phyloP scores from a whole-genome alignment of 2,888 invertebrate species.

The Cheiracanthium punctorium region DNA sequence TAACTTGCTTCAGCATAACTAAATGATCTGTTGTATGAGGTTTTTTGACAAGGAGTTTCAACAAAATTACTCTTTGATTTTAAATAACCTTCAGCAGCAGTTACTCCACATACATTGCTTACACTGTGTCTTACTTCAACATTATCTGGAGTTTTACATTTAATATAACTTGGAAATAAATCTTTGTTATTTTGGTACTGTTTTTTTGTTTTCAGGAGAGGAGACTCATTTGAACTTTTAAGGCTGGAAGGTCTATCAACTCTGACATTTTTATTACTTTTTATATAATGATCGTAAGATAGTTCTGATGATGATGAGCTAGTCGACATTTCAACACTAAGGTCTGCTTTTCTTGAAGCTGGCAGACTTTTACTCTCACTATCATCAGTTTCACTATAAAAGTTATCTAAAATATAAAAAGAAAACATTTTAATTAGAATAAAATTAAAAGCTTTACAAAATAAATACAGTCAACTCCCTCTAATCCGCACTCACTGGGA shows the following conservation, averaged over 20 bases:
- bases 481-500: too few species aligned
- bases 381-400: conserved; percentile 81
- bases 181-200: conserved; percentile 33
- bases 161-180: background rate
- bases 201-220: conserved; percentile 33
- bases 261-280: conserved; percentile 17
- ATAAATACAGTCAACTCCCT: too few species aligned
- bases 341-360: conserved; percentile 6
- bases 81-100: background rate
- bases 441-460: background rate
- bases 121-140: background rate
- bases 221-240: conserved; percentile 27
- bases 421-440: background rate
- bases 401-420: conserved; percentile 73
- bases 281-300: conserved; percentile 18
- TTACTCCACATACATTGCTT: background rate
- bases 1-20: conserved; percentile 41
- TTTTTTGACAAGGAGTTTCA: background rate
- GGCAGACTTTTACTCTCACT: conserved; percentile 71
- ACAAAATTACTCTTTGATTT: conserved; percentile 14
- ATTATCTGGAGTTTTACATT: background rate
- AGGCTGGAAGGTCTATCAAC: conserved; percentile 7
- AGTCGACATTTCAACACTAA: conserved; percentile 25
- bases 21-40: conserved; percentile 51
- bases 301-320: conserved; percentile 37